Evolutionary conservation across 2,113 vertebrate species (phyloP).

Genomic region (Sinocyclocheilus anshuiensis): DNA sequence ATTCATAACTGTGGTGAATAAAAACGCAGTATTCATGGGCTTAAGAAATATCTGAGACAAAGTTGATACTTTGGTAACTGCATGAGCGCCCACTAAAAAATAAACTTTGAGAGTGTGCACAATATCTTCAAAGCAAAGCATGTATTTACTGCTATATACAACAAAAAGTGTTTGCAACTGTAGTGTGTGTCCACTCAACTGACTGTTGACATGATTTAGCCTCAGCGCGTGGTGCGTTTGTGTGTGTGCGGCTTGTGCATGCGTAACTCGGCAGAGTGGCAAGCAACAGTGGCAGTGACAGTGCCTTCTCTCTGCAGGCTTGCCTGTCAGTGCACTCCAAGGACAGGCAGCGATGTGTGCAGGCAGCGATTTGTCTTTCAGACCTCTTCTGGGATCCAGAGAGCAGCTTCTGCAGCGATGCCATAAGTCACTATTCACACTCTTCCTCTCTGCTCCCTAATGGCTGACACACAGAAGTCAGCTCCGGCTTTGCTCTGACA

Average conservation of each 20-base stretch:
- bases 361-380: conserved; percentile 51
- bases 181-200: neutral
- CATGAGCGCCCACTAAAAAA: neutral
- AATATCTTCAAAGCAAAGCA: conserved; percentile 55
- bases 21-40: neutral
- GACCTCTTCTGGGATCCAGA: conserved; percentile 31
- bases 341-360: conserved; percentile 52
- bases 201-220: conserved; percentile 35
- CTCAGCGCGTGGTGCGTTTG: conserved; percentile 27
- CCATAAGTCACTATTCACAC: conserved; percentile 51
- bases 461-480: conserved; percentile 42
- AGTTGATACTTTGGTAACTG: neutral
- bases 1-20: neutral
- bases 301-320: conserved; percentile 29
- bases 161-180: conserved; percentile 59
- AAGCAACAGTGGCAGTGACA: conserved; percentile 41
- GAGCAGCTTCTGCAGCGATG: conserved; percentile 42
- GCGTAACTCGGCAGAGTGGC: conserved; percentile 28
- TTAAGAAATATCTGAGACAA: neutral
- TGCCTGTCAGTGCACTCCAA: conserved; percentile 52
- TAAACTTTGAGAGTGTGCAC: conserved; percentile 4
- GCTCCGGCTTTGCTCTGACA: conserved; percentile 28
- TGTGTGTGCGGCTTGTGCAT: conserved; percentile 21
- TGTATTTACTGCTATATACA: conserved; percentile 67
- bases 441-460: conserved; percentile 26